phyloP scores from a whole-genome alignment of 1,140 invertebrate species.

The Ips nitidus region DNA sequence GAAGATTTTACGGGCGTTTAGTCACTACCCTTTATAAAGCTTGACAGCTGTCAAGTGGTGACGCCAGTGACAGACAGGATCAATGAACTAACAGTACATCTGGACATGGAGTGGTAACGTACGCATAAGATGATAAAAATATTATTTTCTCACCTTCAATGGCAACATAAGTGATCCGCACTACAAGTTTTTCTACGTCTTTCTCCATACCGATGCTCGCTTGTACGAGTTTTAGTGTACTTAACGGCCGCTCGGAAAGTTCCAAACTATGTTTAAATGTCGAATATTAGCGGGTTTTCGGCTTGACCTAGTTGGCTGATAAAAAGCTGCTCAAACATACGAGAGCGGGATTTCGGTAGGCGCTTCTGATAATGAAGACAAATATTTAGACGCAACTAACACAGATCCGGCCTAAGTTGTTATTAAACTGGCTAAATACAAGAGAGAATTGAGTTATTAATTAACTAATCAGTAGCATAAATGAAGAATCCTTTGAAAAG shows the following conservation, averaged over 20 bases:
- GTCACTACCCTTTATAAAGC: too few species aligned
- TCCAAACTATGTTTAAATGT: background rate
- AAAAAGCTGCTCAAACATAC: slow-evolving; percentile 15
- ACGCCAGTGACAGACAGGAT: too few species aligned
- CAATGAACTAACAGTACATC: too few species aligned
- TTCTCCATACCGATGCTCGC: background rate
- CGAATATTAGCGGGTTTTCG: background rate
- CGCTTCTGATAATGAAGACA: slow-evolving; percentile 19
- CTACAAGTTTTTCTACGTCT: background rate
- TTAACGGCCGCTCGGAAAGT: background rate
- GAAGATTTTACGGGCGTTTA: too few species aligned
- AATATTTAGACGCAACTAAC: slow-evolving; percentile 2
- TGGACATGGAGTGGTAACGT: too few species aligned
- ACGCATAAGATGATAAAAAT: background rate
- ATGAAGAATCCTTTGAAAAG: too few species aligned
- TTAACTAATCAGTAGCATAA: too few species aligned
- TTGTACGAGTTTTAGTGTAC: too few species aligned
- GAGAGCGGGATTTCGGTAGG: background rate
- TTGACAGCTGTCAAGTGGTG: too few species aligned
- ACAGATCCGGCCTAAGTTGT: background rate
- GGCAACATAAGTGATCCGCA: slow-evolving; percentile 14
- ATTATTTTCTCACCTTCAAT: background rate
- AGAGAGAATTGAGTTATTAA: too few species aligned
- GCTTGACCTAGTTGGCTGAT: slow-evolving; percentile 13
- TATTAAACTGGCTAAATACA: background rate